Percentiles rank a stretch among this genome's conserved stretches.
Evolutionary conservation across 2,113 vertebrate species (phyloP).

Genomic region (Amphiprion percula): DNA sequence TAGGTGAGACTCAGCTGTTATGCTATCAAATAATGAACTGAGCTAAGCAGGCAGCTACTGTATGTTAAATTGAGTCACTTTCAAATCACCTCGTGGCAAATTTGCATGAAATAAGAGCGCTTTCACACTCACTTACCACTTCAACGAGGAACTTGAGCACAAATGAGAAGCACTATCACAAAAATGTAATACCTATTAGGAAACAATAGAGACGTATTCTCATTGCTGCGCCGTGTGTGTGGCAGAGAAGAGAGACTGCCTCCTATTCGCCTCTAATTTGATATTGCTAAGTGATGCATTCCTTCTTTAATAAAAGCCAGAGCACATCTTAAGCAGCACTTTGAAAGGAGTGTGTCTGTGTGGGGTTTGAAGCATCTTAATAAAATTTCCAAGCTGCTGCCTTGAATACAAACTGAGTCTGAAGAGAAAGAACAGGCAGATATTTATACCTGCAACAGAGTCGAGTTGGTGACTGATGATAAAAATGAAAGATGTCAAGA

Average conservation of each 20-base stretch:
- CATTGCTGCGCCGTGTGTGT: background rate
- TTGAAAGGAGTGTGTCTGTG: slow-evolving; percentile 43
- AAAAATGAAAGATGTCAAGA: slow-evolving; percentile 13
- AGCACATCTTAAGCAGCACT: slow-evolving; percentile 41
- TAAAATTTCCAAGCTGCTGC: background rate
- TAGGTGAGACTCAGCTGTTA: background rate
- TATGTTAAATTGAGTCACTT: too few relatives aligned
- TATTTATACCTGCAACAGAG: slow-evolving; percentile 29
- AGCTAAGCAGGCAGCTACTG: too few relatives aligned
- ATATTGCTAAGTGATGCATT: slow-evolving; percentile 77
- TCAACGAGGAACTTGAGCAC: slow-evolving; percentile 22
- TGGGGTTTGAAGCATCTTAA: slow-evolving; percentile 25
- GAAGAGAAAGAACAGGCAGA: slow-evolving; percentile 21
- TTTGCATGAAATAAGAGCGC: too few relatives aligned
- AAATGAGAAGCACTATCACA: slow-evolving; percentile 33
- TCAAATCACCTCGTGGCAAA: too few relatives aligned
- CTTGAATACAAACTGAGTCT: background rate
- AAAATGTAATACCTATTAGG: slow-evolving; percentile 14
- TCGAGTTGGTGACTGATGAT: background rate
- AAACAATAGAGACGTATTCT: slow-evolving; percentile 4
- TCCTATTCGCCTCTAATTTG: slow-evolving; percentile 61
- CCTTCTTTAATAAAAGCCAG: slow-evolving; percentile 71
- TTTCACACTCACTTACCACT: background rate
- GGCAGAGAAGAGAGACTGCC: slow-evolving; percentile 4
- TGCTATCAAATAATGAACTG: too few relatives aligned